Base-by-base conservation (phyloP, 92 coral and sea anemone genomes). In the Phymanthus crucifer region DNA sequence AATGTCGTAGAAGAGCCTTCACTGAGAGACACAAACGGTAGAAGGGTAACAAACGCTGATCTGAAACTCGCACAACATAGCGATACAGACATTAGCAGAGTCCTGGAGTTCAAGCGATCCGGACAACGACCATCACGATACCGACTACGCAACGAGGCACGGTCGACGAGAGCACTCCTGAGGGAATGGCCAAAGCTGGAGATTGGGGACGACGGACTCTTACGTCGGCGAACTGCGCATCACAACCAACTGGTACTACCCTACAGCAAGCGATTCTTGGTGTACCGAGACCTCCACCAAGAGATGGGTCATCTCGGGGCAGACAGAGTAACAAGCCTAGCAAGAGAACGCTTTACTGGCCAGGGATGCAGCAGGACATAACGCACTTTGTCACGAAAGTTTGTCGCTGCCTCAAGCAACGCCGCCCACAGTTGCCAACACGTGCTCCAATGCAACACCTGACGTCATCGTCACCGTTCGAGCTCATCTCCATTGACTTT, bases 161-260 rank as follows among this genome's bases (percentile, higher is more conserved):
- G 68, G 21, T 8, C 17, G 32, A 78, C 80, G 0, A 78, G 75
- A 40, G 40, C 48, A 14, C 66, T 83, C 4, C 68, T 83, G 4
- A 37, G 87, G 21, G 87, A 83, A 29, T 83, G 87, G 88, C 21
- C 66, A 24, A 84, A 78, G 79, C 76, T 84, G n/a, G 70, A 78
- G 46, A 21, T 84, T 27, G 79, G 84, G n/a, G 81, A 79, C 32
- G 88, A 84, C 70, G 83, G 40, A 6, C 21, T 69, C 3, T n/a
- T 69, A 16, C 73, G 73, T 16, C 38, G 73, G 17, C 23, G 73
- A 18, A 69, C 43, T 2, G n/a, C 21, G 5, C 14, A 34, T 40
- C 40, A 69, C 32, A 4, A 14, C 4, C 73, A 71, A 35, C 66
- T 84, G 2, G 78, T 84, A 40, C 87, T 84, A 21, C 77, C 87